Base-by-base conservation (phyloP, 2,888 invertebrate species). In the Diarsia rubi region DNA sequence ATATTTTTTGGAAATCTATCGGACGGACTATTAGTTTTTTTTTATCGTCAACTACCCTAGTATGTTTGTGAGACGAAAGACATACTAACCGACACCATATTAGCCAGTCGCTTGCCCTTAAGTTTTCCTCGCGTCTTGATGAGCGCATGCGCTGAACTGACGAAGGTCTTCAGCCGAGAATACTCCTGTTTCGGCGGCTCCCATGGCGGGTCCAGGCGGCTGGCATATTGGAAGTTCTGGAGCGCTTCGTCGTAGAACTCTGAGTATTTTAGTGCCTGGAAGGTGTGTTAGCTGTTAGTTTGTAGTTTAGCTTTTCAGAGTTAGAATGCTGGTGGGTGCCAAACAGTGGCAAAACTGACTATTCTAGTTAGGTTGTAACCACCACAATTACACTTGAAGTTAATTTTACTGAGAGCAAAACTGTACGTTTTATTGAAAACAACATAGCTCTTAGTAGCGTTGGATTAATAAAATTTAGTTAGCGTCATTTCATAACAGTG, bases 171-270 rank as follows among this genome's bases (percentile, higher is more conserved):
- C 45, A 98, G 94, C 66, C 97, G 97, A 31, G 97, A 94, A 73
- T 97, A 97, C 91, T 98, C 98, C 1, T 93, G 93, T 78, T 94
- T 93, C 0, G 98, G 98, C 2, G 97, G 97, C 75, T 97, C 97
- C 98, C 98, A 99, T 0, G 97, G 96, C 0, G 98, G 98, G 93
- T 98, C 98, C 75, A 98, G 95, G 3, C 97, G 94, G 57, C 97
- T 97, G 0, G 98, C 98, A 86, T 97, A 95, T 69, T 97, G 94
- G 88, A 98, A 98, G 52, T 98, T 98, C 75, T 97, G 97, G 64
- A 98, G 91, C 0, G 98, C 98, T 87, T 97, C 94, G 77, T 97
- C 95, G 91, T 98, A 99, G 73, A 98, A 97, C 93, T 98, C 98
- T 89, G 98, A 98, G 91, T 98, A 98, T 92, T 98, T 98, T 69